These are phyloP conservation scores for Alsophila aescularia DNA, from an alignment of 2,888 invertebrate species.

Conservation along the genomic window DNA sequence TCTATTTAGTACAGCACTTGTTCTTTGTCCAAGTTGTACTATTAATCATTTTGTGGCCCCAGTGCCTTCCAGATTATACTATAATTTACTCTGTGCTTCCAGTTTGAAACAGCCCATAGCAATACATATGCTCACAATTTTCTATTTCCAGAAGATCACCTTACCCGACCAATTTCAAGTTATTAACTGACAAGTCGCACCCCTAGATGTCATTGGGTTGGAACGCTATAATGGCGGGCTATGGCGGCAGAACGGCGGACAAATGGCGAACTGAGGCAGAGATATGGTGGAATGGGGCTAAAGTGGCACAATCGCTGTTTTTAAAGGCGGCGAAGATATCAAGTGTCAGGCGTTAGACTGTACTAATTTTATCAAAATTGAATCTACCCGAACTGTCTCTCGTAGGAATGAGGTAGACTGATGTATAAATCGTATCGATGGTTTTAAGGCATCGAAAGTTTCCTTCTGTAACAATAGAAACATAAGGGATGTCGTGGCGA, in stretches of 20 bases:
- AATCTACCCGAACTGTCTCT: slow-evolving; percentile 34
- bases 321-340: slow-evolving; percentile 25
- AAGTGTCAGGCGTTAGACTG: slow-evolving; percentile 22
- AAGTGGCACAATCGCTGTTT: slow-evolving; percentile 25
- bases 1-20: too few species aligned
- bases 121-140: not conserved
- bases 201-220: slow-evolving; percentile 23
- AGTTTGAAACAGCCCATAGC: too few species aligned
- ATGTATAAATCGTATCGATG: slow-evolving; percentile 8
- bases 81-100: too few species aligned
- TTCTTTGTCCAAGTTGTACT: too few species aligned
- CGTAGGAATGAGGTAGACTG: slow-evolving; percentile 20
- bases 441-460: not conserved
- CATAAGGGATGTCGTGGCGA: too few species aligned
- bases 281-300: slow-evolving; percentile 26
- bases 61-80: too few species aligned
- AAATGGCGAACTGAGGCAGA: slow-evolving; percentile 13
- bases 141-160: slow-evolving; percentile 5
- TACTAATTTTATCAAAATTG: slow-evolving; percentile 43
- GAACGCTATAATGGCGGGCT: slow-evolving; percentile 16
- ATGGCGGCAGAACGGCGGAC: slow-evolving; percentile 13
- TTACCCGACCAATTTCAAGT: slow-evolving; percentile 10
- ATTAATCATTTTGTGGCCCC: too few species aligned
- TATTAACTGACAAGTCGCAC: slow-evolving; percentile 21
- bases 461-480: too few species aligned